phyloP scores from a whole-genome alignment of 2,888 invertebrate species.

The Limnephilus marmoratus region DNA sequence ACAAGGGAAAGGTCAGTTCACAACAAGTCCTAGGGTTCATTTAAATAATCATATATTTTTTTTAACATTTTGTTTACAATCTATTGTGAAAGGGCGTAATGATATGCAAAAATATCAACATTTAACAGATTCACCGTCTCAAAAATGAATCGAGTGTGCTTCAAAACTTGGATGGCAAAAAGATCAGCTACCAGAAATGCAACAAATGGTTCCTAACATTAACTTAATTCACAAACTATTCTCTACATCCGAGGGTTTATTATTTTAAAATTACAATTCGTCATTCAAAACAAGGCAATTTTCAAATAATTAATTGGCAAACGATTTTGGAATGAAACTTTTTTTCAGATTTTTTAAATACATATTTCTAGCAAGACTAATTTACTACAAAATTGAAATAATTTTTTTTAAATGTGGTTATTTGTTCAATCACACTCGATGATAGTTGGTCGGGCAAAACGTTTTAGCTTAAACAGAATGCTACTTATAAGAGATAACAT shows the following conservation, averaged over 20 bases:
- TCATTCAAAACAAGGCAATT: neutral
- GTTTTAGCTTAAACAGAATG: conserved; percentile 38
- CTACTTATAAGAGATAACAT: conserved; percentile 18
- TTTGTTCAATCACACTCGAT: conserved; percentile 37
- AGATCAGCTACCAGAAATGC: neutral
- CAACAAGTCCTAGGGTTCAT: conserved; percentile 40
- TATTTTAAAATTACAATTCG: neutral
- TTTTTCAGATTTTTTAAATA: neutral
- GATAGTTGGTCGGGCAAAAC: conserved; percentile 9
- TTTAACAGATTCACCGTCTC: conserved; percentile 31
- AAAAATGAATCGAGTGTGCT: conserved; percentile 23
- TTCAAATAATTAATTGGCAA: neutral
- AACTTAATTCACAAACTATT: conserved; percentile 18
- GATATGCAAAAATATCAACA: conserved; percentile 66
- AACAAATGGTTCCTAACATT: neutral
- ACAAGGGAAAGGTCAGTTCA: conserved; percentile 24
- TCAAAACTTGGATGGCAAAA: neutral
- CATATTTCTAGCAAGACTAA: neutral
- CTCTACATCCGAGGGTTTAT: neutral
- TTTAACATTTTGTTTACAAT: conserved; percentile 55
- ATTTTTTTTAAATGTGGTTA: neutral
- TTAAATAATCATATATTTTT: conserved; percentile 50
- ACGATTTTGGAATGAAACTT: neutral
- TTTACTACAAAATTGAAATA: neutral
- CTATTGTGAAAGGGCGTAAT: conserved; percentile 63